Conservation (phyloP, 2,797 vertebrate genomes). For the Alfaro cultratus region DNA sequence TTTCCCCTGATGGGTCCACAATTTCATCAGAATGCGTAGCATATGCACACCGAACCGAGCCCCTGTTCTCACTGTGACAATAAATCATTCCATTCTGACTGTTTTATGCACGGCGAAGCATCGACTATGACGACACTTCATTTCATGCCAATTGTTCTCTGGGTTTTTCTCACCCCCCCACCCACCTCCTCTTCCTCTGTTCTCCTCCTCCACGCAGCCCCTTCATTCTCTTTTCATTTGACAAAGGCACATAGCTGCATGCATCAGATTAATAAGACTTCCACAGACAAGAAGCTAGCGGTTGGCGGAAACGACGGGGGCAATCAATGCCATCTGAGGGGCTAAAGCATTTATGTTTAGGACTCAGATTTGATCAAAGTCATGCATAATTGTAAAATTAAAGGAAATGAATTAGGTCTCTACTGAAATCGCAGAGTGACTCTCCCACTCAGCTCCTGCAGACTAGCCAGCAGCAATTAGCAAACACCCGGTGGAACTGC, state of each 20-base stretch:
- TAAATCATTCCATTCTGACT: conserved; percentile 69
- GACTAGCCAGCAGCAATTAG: too few species aligned
- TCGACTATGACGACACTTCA: conserved; percentile 69
- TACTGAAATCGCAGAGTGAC: too few species aligned
- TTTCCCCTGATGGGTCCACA: conserved; percentile 24
- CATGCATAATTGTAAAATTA: neutral
- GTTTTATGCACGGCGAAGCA: conserved; percentile 66
- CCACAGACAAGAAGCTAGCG: conserved; percentile 43
- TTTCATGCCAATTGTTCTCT: conserved; percentile 71
- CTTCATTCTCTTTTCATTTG: conserved; percentile 40
- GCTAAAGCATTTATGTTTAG: conserved; percentile 4
- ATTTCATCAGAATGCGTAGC: conserved; percentile 53
- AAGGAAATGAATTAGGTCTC: neutral
- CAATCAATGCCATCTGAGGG: conserved; percentile 34
- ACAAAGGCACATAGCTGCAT: conserved; percentile 51
- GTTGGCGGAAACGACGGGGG: conserved; percentile 11
- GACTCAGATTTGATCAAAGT: neutral
- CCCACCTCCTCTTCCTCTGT: neutral
- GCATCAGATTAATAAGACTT: conserved; percentile 64
- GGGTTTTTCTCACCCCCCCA: conserved; percentile 3
- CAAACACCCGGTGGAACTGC: too few species aligned
- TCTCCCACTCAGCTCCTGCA: too few species aligned
- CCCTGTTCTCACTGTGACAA: conserved; percentile 53
- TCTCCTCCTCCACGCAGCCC: conserved; percentile 9
- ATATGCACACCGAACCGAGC: conserved; percentile 55